These are phyloP conservation scores for Peromyscus nudipes DNA, from an alignment of 2,797 vertebrate species.

Conservation along the genomic window DNA sequence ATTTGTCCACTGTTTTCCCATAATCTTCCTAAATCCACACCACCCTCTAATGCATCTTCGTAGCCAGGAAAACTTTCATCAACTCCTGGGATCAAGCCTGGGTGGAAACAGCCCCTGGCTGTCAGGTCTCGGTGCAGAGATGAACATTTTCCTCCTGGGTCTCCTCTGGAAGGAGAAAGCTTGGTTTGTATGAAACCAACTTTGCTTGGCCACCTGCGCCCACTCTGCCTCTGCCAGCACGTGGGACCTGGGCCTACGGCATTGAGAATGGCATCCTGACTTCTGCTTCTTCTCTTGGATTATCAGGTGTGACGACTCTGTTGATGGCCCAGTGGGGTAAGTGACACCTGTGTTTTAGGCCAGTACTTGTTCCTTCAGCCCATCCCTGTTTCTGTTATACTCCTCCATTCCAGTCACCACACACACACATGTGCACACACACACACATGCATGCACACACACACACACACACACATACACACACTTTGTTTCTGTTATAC, in stretches of 20 bases:
- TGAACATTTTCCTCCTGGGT: not conserved
- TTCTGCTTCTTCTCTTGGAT: constrained; percentile 39
- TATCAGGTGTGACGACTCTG: constrained; percentile 88
- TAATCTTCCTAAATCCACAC: not conserved
- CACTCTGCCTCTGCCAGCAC: rapidly evolving
- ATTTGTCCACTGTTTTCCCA: not conserved
- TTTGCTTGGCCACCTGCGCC: not conserved
- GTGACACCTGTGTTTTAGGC: constrained; percentile 41
- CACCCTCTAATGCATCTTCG: too few species aligned
- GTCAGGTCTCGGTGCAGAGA: not conserved
- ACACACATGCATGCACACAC: not conserved
- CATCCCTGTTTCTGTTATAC: not conserved
- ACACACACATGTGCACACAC: not conserved
- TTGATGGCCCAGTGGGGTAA: constrained; percentile 89
- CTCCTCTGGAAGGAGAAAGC: not conserved
- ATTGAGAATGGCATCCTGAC: not conserved
- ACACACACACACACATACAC: not conserved
- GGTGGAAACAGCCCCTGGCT: not conserved
- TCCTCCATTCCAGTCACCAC: rapidly evolving
- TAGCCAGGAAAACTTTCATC: not conserved
- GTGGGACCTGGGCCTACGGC: not conserved
- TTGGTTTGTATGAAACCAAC: not conserved
- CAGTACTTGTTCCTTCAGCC: not conserved
- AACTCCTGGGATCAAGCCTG: not conserved
- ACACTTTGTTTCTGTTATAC: not conserved